Evolutionary conservation across 2,797 vertebrate genomes (phyloP).

Genomic region (Lacerta viridis): DNA sequence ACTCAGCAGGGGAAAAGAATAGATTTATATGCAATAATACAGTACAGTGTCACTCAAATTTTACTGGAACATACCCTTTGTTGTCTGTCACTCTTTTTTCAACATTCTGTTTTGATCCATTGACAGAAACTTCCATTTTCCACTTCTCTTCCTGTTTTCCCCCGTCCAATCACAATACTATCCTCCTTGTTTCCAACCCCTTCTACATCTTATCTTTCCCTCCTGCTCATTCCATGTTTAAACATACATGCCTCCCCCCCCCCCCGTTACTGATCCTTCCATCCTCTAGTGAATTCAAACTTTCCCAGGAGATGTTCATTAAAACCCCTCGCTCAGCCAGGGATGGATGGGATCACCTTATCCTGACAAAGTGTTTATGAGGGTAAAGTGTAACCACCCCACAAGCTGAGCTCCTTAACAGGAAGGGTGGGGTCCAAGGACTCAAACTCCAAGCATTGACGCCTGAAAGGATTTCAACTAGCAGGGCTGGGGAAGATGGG

Average conservation of each 20-base stretch:
- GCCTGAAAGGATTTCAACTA: not conserved
- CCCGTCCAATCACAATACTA: not conserved
- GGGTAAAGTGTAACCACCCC: not conserved
- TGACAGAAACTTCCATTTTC: not conserved
- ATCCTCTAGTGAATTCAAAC: not conserved
- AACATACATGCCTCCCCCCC: not conserved
- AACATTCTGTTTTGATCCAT: not conserved
- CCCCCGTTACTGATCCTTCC: not conserved
- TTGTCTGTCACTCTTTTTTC: not conserved
- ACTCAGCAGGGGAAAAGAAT: not conserved
- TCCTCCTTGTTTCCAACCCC: not conserved
- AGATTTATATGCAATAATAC: not conserved
- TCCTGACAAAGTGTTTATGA: not conserved
- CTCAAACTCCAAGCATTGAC: not conserved
- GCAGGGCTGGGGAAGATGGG: not conserved
- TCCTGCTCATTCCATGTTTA: not conserved
- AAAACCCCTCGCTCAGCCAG: not conserved
- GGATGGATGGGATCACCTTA: not conserved
- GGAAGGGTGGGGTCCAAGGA: not conserved
- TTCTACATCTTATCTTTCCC: not conserved
- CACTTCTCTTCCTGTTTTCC: not conserved
- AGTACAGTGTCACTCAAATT: not conserved
- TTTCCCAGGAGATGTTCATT: not conserved
- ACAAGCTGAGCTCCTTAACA: not conserved
- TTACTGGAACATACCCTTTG: too few relatives aligned